Percentiles rank a stretch among this genome's conserved stretches.
phyloP scores from a whole-genome alignment of 2,797 vertebrate species.

The Falco naumanni region DNA sequence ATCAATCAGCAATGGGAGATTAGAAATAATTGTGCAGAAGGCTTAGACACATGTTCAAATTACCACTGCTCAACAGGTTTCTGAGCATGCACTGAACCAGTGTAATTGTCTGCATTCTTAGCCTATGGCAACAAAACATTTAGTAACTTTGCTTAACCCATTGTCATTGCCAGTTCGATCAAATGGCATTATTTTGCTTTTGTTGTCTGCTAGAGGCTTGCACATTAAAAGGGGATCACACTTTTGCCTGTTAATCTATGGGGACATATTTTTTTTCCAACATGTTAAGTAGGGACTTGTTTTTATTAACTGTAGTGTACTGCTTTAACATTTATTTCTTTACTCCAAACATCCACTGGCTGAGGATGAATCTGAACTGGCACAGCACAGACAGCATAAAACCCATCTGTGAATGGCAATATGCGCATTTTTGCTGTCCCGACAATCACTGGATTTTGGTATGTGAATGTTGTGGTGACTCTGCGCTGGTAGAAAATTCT shows the following conservation, averaged over 20 bases:
- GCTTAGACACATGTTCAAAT: not conserved
- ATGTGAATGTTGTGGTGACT: not conserved
- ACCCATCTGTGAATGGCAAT: not conserved
- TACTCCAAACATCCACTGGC: not conserved
- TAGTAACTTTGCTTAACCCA: not conserved
- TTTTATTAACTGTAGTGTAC: not conserved
- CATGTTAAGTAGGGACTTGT: not conserved
- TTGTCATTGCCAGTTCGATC: not conserved
- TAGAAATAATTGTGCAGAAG: slow-evolving; percentile 33
- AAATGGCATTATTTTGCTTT: not conserved
- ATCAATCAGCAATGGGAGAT: slow-evolving; percentile 29
- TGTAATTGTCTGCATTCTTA: not conserved
- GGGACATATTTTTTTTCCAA: not conserved
- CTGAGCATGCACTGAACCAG: not conserved
- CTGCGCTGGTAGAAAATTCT: not conserved
- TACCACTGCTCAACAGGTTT: not conserved
- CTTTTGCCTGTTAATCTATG: not conserved
- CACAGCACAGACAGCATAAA: not conserved
- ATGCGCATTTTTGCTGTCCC: not conserved
- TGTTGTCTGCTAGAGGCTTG: not conserved
- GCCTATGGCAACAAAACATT: not conserved
- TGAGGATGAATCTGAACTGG: not conserved
- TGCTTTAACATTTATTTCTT: not conserved
- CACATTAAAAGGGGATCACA: not conserved
- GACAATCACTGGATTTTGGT: not conserved